Evolutionary conservation across 2,113 vertebrate species (phyloP).

Genomic region (Rhinopomastus cyanomelas): DNA sequence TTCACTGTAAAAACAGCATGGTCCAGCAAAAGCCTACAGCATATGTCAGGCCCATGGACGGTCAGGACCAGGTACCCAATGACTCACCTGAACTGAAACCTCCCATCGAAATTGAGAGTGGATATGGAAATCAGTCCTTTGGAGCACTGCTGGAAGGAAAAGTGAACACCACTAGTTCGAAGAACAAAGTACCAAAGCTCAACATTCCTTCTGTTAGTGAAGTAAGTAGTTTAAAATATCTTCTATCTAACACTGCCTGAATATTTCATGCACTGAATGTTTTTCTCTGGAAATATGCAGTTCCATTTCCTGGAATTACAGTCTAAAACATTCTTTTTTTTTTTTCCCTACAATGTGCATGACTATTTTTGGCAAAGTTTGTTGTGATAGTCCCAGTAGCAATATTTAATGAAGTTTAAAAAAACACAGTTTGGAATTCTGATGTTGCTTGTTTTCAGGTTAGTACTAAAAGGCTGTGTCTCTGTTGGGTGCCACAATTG

Average conservation of each 20-base stretch:
- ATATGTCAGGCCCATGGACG: constrained; percentile 93
- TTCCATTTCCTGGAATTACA: constrained; percentile 1
- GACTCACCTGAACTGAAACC: constrained; percentile 91
- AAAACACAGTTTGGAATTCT: not conserved
- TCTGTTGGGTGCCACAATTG: not conserved
- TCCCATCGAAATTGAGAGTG: constrained; percentile 84
- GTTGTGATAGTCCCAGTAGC: not conserved
- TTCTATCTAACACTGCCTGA: not conserved
- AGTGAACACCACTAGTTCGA: constrained; percentile 78
- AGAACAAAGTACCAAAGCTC: constrained; percentile 94
- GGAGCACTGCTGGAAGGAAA: constrained; percentile 84
- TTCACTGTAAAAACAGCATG: constrained; percentile 86
- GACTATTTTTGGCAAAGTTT: not conserved
- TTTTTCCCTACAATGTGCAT: not conserved
- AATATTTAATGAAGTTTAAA: not conserved
- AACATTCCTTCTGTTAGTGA: constrained; percentile 88
- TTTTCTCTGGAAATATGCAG: not conserved
- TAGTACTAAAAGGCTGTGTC: not conserved
- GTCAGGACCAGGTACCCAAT: constrained; percentile 89
- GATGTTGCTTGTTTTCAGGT: not conserved
- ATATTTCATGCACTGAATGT: not conserved
- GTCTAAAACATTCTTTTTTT: not conserved
- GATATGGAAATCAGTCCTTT: constrained; percentile 84
- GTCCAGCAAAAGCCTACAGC: constrained; percentile 93
- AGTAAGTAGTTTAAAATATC: constrained; percentile 78